Conservation (phyloP, 2,888 invertebrate genomes). For the Zaprionus obscuricornis region DNA sequence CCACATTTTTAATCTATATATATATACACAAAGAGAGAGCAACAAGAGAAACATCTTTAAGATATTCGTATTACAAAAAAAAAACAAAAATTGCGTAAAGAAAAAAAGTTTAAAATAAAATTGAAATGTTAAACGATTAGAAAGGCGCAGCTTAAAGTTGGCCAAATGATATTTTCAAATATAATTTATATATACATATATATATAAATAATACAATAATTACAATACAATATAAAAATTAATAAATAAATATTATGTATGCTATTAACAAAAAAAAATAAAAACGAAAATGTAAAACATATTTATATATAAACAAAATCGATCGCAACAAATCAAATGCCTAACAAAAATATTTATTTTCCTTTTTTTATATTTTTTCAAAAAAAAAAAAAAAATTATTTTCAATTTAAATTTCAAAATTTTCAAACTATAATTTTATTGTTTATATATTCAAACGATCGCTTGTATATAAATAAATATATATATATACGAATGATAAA, state of each 20-base stretch:
- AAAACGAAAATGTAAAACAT: conserved; percentile 26
- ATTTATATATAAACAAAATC: conserved; percentile 11
- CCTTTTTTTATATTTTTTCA: not conserved
- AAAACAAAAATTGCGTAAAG: conserved; percentile 39
- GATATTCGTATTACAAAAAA: conserved; percentile 47
- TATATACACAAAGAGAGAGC: conserved; percentile 57
- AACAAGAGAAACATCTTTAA: conserved; percentile 67
- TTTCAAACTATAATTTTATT: not conserved
- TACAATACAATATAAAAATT: conserved; percentile 27
- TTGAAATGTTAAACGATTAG: conserved; percentile 41
- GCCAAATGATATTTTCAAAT: conserved; percentile 45
- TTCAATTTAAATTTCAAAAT: no score
- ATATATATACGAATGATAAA: conserved; percentile 14
- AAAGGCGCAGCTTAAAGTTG: conserved; percentile 61
- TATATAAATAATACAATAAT: conserved; percentile 37
- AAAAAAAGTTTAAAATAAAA: conserved; percentile 45
- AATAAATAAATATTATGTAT: conserved; percentile 16
- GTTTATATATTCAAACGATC: conserved; percentile 9
- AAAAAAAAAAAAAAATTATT: not conserved
- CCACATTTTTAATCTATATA: conserved; percentile 68
- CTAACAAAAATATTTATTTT: no score
- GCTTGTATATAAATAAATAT: conserved; percentile 5
- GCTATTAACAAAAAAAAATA: conserved; percentile 37
- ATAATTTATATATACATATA: conserved; percentile 13
- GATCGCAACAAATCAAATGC: no score